phyloP scores from a whole-genome alignment of 2,113 vertebrate species.

The Psilopogon haemacephalus region DNA sequence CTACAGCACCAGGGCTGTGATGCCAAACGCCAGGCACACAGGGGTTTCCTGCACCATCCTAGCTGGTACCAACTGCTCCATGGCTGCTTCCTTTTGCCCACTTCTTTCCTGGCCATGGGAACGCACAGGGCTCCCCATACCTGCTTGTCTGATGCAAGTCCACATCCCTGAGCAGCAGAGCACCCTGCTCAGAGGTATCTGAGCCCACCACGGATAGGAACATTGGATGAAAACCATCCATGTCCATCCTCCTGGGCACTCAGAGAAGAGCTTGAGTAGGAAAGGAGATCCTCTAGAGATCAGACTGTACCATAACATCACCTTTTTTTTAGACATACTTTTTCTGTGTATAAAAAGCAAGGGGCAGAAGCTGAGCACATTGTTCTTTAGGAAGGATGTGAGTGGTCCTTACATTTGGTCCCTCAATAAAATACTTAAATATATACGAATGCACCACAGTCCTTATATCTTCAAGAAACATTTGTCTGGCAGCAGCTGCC shows the following conservation, averaged over 20 bases:
- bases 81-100: background rate
- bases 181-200: background rate
- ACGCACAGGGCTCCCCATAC: background rate
- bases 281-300: background rate
- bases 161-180: background rate
- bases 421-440: background rate
- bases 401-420: background rate
- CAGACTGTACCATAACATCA: background rate
- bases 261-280: background rate
- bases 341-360: background rate
- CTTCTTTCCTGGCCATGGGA: background rate
- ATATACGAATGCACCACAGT: background rate
- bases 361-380: background rate
- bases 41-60: background rate
- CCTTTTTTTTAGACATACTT: background rate
- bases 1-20: fast-evolving
- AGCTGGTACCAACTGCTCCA: background rate
- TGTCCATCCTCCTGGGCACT: background rate
- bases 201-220: background rate
- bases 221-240: background rate
- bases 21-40: fast-evolving
- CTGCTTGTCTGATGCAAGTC: background rate
- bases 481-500: background rate
- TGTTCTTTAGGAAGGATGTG: background rate
- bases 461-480: background rate